Conservation (phyloP, 2,797 vertebrate species). For the Malacoraja senta region DNA sequence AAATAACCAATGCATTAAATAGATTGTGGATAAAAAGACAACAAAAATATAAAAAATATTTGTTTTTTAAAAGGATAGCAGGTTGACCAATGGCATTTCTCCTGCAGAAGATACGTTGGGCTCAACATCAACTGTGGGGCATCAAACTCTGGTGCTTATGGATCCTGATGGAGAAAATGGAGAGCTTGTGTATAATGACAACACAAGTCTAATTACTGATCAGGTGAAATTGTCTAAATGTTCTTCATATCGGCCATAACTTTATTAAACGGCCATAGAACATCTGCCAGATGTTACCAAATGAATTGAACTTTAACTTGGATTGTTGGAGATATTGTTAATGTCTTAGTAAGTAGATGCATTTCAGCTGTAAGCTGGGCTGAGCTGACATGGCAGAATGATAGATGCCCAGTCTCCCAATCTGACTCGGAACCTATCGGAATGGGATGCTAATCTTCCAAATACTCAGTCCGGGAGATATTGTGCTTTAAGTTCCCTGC, state of each 20-base stretch:
- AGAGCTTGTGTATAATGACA: slow-evolving; percentile 46
- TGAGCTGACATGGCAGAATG: not conserved
- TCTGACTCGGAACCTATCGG: not conserved
- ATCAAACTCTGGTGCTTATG: slow-evolving; percentile 48
- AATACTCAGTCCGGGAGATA: not conserved
- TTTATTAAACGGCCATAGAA: not conserved
- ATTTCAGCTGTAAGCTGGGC: not conserved
- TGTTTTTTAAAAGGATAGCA: slow-evolving; percentile 44
- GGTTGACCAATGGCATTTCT: slow-evolving; percentile 46
- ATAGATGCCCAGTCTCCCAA: not conserved
- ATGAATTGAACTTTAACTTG: not conserved
- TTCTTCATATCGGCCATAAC: not conserved
- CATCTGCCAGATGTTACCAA: not conserved
- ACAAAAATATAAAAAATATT: not conserved
- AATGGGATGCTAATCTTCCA: not conserved
- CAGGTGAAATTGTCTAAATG: slow-evolving; percentile 43
- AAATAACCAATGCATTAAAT: not conserved
- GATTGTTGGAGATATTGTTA: not conserved
- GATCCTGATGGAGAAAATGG: slow-evolving; percentile 44
- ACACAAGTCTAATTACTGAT: slow-evolving; percentile 43
- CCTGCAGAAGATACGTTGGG: slow-evolving; percentile 48
- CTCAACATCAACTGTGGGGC: slow-evolving; percentile 41
- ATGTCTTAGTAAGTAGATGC: not conserved
- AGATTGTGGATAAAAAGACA: no score
- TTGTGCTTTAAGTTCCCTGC: not conserved